Conservation (phyloP, 2,888 invertebrate species). For the Lasioglossum leucozonium region DNA sequence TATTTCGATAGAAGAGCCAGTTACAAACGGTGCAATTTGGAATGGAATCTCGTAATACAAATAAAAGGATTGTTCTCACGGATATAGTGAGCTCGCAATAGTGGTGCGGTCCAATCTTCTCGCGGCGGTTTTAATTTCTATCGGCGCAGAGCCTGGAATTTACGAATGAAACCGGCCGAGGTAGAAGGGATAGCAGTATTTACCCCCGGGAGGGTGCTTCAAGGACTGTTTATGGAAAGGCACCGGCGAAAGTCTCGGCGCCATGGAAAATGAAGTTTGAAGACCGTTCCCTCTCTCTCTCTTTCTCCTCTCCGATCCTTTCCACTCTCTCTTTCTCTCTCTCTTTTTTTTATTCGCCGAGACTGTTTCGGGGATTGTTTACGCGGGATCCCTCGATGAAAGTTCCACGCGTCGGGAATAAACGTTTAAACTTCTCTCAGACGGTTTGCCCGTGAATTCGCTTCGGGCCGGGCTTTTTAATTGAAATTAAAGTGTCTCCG, state of each 20-base stretch:
- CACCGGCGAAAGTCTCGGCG: slow-evolving; percentile 45
- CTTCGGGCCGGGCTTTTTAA: background rate
- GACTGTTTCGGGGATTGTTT: slow-evolving; percentile 56
- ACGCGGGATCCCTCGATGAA: slow-evolving; percentile 36
- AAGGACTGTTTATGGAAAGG: slow-evolving; percentile 42
- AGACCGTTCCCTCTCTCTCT: slow-evolving; percentile 17
- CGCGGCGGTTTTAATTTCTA: slow-evolving; percentile 18
- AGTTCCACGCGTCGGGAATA: slow-evolving; percentile 45
- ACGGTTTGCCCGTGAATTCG: slow-evolving; percentile 13
- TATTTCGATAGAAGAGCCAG: background rate
- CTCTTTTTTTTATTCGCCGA: slow-evolving; percentile 2
- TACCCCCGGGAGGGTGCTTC: slow-evolving; percentile 29
- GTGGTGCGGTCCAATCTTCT: background rate
- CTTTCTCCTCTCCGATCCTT: background rate
- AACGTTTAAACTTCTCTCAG: slow-evolving; percentile 45
- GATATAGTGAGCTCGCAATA: background rate
- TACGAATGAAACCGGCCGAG: slow-evolving; percentile 7
- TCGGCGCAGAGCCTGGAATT: slow-evolving; percentile 21
- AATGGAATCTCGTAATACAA: background rate
- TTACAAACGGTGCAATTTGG: slow-evolving; percentile 4
- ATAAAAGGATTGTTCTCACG: background rate
- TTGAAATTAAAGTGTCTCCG: slow-evolving; percentile 28
- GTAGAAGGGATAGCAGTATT: slow-evolving; percentile 9
- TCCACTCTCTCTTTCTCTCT: background rate
- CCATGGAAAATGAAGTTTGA: slow-evolving; percentile 59